phyloP scores from a whole-genome alignment of 2,113 vertebrate species.

The Cavia porcellus region DNA sequence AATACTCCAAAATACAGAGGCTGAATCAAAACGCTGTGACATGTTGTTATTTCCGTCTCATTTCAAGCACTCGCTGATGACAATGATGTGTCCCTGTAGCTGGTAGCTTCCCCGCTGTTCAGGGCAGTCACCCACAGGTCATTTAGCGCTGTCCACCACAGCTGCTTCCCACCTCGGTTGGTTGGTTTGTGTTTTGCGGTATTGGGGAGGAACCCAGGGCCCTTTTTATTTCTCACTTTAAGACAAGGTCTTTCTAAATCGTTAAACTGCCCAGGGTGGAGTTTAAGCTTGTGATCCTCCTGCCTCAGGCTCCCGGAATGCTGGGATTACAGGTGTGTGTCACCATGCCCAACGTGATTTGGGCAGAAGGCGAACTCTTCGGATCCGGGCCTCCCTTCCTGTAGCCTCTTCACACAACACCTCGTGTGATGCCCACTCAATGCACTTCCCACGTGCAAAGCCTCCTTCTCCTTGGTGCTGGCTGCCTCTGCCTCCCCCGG shows the following conservation, averaged over 20 bases:
- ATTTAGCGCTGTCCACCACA: neutral
- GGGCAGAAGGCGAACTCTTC: neutral
- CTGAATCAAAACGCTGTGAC: constrained; percentile 76
- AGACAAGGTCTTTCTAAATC: neutral
- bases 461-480: neutral
- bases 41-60: constrained; percentile 19
- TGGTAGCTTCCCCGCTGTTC: neutral
- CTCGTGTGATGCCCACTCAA: accelerated
- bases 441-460: neutral
- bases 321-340: neutral
- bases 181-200: neutral
- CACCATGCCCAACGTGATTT: neutral
- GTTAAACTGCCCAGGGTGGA: neutral
- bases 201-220: neutral
- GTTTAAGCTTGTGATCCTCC: neutral
- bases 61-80: constrained; percentile 33
- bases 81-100: neutral
- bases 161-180: accelerated
- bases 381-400: neutral
- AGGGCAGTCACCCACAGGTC: neutral
- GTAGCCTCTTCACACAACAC: neutral
- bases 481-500: too few species aligned
- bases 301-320: neutral
- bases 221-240: neutral
- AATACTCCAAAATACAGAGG: constrained; percentile 71